Base-by-base conservation (phyloP, 2,113 vertebrate genomes). In the Lasiurus cinereus region DNA sequence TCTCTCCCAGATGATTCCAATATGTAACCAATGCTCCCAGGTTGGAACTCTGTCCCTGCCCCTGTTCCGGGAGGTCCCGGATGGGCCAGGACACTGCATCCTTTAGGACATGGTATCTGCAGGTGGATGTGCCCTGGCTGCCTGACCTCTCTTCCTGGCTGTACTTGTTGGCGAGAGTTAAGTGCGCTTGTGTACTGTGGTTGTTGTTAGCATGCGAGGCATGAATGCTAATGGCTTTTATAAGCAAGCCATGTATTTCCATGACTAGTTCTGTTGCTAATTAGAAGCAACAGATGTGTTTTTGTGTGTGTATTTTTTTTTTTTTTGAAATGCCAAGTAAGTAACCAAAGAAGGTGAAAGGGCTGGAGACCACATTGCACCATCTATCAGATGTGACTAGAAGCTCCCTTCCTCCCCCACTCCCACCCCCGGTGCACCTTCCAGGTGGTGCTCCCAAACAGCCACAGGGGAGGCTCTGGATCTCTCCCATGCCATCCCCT, bases 181-280 rank as follows among this genome's bases (percentile, higher is more conserved):
- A 73, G 31, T 82, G 76, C 0, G 9, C 16, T 83, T 82, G 50
- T 67, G 2, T 19, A 21, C 21, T 66, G 21, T 83, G n/a, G 31
- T 84, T 95, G 88, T 80, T 92, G 94, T 96, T 88, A 87, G 86
- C 87, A 43, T 66, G 74, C 83, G 24, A 91, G 52, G 85, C 96
- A 96, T 93, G 77, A 46, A 22, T 50, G 59, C 59, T 56, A 95
- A 96, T 83, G 93, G 91, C 33, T 93, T 96, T 98, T 94, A 87
- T 95, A 56, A 93, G 59, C 94, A 94, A 52, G 43, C 33, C 39
- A 48, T 15, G 56, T 84, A 33, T 97, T 96, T 97, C 93, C 93
- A 67, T 94, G 79, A 39, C 46, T 59, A 79, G 80, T 24, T 96
- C 92, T 2, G 0, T 46, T 56, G 74, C 67, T 97, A 93, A 93